These are phyloP conservation scores for Kryptolebias ocellatus DNA, from an alignment of 2,797 vertebrate genomes.

Conservation along the genomic window DNA sequence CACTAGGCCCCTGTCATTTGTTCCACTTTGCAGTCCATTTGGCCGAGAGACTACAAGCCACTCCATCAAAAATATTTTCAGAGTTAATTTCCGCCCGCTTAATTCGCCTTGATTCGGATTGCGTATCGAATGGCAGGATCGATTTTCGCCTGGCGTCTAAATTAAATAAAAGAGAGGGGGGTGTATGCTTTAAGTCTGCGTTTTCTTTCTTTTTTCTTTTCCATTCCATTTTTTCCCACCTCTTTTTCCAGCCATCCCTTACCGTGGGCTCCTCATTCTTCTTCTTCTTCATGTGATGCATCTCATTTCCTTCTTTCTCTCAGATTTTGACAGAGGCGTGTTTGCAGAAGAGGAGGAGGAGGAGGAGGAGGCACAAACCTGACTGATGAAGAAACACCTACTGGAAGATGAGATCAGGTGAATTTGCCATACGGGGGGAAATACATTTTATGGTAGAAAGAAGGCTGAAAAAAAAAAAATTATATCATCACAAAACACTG, in stretches of 20 bases:
- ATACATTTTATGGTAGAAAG: conserved; percentile 33
- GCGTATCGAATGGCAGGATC: conserved; percentile 96
- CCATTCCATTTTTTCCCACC: conserved; percentile 76
- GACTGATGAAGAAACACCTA: conserved; percentile 71
- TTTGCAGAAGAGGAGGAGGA: conserved; percentile 66
- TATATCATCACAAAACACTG: conserved; percentile 28
- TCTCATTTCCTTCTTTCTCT: conserved; percentile 81
- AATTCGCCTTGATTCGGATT: conserved; percentile 96
- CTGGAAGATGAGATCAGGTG: conserved; percentile 73
- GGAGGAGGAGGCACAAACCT: conserved; percentile 49
- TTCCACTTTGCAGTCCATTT: conserved; percentile 99
- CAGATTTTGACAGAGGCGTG: conserved; percentile 76
- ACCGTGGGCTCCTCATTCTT: conserved; percentile 76
- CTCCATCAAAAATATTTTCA: conserved; percentile 98
- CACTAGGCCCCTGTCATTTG: conserved; percentile 97
- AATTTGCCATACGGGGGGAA: conserved; percentile 63
- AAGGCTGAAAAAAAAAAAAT: conserved; percentile 23
- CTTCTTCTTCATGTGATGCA: conserved; percentile 80
- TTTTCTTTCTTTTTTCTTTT: conserved; percentile 86
- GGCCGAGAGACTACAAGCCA: conserved; percentile 94
- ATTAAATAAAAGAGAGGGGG: conserved; percentile 91
- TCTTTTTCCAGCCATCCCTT: conserved; percentile 80
- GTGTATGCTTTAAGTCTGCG: conserved; percentile 84
- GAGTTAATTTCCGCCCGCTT: conserved; percentile 96
- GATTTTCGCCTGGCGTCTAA: conserved; percentile 95